phyloP scores from a whole-genome alignment of 2,113 vertebrate species.

The Ploceus nigricollis region DNA sequence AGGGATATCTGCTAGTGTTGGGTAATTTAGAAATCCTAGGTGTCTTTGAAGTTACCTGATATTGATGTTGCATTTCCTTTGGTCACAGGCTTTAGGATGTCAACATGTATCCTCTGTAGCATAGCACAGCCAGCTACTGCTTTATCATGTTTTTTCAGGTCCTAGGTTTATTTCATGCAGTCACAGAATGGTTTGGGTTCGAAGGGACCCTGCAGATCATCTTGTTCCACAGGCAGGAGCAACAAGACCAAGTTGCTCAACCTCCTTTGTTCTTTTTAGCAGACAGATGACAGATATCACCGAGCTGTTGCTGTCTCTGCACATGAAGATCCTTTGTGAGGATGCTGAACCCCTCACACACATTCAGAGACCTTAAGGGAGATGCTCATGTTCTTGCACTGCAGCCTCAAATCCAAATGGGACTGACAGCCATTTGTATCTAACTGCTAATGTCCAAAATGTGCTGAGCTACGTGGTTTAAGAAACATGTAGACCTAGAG shows the following conservation, averaged over 20 bases:
- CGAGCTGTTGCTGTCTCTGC: background rate
- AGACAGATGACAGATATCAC: background rate
- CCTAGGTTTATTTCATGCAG: background rate
- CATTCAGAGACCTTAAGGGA: background rate
- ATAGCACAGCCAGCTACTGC: background rate
- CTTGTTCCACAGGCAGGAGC: background rate
- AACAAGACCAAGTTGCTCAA: background rate
- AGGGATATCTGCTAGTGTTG: background rate
- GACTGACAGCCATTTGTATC: background rate
- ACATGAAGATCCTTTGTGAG: accelerated
- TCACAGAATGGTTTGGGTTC: background rate
- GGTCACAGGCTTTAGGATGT: background rate
- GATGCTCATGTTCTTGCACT: background rate
- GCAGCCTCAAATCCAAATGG: background rate
- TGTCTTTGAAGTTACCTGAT: background rate
- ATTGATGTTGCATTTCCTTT: background rate
- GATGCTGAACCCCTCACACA: background rate
- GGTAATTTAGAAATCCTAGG: background rate
- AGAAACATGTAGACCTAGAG: background rate
- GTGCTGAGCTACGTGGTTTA: accelerated
- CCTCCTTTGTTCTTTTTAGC: background rate
- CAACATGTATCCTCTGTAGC: background rate
- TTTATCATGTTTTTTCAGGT: background rate
- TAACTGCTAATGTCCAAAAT: background rate
- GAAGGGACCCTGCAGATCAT: background rate